Evolutionary conservation across 2,888 invertebrate genomes (phyloP), one percentile per base, ranked within the genome.

Genomic region (Biston betularia): DNA sequence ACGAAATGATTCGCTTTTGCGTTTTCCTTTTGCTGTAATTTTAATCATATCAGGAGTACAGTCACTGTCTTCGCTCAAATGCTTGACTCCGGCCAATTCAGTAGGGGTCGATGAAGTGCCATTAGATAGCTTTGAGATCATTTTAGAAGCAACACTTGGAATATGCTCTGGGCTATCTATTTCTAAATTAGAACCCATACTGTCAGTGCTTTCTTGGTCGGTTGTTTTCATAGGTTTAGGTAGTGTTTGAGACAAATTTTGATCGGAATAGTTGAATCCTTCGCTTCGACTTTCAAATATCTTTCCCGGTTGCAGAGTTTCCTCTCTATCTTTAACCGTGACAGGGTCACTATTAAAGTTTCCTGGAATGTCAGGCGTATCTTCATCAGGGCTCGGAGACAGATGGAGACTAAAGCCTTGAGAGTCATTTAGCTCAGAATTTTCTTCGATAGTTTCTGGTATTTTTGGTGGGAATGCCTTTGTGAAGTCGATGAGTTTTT

Each of bases 91-190:
- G 0, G 73, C 6, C 9, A 79, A 50, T 70, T 93, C 92, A 0
- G 91, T 86, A 6, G 93, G 93, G 0, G 93, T 93, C 11, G 93
- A 94, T 0, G 93, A 93, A 67, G 90, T 87, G 0, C 93, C 93
- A 61, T 94, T 94, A 0, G 92, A 92, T n/a, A 94, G 76, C 79
- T 93, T 93, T 0, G 92, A 87, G 33, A 94, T 93, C 61, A 94
- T 68, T 73, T 92, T 93, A 0, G 92, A 89, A 45, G 92, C 78
- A 0, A 90, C 87, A 65, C 74, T 89, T 1, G 90, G 89, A 12
- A 84, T 73, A 55, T 83, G 80, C 33, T 90, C 92, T 3, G 91
- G 92, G 71, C 92, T 93, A 7, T 90, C 91, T 57, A 92, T n/a
- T 33, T 60, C 65, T 24, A 66, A 9, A 34, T 57, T 66, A 0